Evolutionary conservation across 2,113 vertebrate genomes (phyloP), one percentile per base, ranked within the genome.

Genomic region (Corythoichthys haematopterus): DNA sequence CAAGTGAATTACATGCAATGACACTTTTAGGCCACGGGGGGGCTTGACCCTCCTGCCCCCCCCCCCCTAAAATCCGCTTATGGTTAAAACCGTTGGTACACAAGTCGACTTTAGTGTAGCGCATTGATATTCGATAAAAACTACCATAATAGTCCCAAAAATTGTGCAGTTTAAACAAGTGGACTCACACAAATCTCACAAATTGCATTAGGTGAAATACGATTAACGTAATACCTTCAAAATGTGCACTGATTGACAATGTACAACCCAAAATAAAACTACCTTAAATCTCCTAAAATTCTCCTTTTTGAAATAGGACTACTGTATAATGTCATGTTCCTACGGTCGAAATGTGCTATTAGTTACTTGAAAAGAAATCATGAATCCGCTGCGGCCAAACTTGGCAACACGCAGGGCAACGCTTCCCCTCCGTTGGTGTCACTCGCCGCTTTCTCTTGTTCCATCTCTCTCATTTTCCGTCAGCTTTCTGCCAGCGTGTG

Each of bases 371-470:
- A 55, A 55, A 35, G 4, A 35, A 55, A 33, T 4, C 2, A 55
- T 33, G 20, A 33, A 35, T n/a, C 8, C 16, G n/a, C n/a, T 8
- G 50, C 16, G 6, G 50, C 8, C 52, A 28, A 63, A 51, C 68
- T 16, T 58, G 12, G 53, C 40, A n/a, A 11, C 43, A 15, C 48
- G 12, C 35, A 50, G 65, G 68, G 68, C 13, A 59, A 35, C 45
- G 47, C 61, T 64, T 64, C 47, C 63, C 3, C 45, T 64, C 63
- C 15, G 47, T 51, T 50, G 14, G 35, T 51, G 45, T 64, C 63
- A 20, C 69, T 65, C 68, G 69, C 58, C 60, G 66, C 43, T 59
- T 70, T 79, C 69, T 75, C 77, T 56, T 74, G 68, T 67, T 82
- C 79, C 53, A 60, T 71, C 77, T 38, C 45, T 33, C 67, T 62